phyloP scores from a whole-genome alignment of 2,797 vertebrate species.

The Aphelocoma californica region DNA sequence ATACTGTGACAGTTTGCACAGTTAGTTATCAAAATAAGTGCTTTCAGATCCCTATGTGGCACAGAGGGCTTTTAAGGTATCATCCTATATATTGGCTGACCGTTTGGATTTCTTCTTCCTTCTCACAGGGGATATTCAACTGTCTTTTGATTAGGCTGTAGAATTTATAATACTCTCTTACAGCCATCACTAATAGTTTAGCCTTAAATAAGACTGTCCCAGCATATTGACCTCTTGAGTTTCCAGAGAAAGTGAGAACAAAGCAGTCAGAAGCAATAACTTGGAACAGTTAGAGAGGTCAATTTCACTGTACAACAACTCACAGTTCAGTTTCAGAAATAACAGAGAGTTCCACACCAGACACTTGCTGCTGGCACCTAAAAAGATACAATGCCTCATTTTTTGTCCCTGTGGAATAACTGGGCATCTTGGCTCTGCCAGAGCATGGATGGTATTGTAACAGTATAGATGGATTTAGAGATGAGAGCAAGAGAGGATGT shows the following conservation, averaged over 20 bases:
- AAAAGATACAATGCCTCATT: background rate
- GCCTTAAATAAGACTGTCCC: background rate
- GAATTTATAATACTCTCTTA: background rate
- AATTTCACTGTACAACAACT: background rate
- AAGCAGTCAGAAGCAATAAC: background rate
- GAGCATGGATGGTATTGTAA: background rate
- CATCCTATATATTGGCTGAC: background rate
- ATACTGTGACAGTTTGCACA: background rate
- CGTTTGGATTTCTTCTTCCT: background rate
- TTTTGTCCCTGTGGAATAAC: background rate
- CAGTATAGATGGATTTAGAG: background rate
- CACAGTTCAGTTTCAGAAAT: background rate
- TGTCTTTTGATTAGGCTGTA: constrained; percentile 10
- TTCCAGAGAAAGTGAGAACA: background rate
- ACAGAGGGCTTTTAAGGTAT: background rate
- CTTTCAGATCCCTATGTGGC: background rate
- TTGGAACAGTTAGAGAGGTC: background rate
- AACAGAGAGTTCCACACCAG: background rate
- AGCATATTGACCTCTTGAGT: background rate
- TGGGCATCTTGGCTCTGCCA: background rate
- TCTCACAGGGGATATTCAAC: background rate
- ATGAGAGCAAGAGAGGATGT: background rate
- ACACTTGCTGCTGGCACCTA: background rate
- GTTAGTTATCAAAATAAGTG: background rate
- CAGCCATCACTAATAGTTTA: background rate